Conservation (phyloP, 2,888 invertebrate genomes). For the Stramonita haemastoma region DNA sequence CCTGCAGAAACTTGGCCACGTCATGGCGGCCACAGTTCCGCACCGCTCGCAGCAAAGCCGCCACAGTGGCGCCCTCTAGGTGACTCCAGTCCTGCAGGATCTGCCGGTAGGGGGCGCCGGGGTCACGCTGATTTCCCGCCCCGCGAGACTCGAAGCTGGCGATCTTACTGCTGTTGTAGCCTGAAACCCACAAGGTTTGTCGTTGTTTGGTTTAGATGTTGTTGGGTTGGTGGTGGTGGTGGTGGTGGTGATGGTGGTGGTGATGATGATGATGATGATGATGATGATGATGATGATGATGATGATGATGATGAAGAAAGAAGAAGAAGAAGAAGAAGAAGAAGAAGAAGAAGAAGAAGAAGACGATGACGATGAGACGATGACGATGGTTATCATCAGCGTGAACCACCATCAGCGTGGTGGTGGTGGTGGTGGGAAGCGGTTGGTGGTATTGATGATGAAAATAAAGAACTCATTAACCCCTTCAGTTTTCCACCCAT, state of each 20-base stretch:
- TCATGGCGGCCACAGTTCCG: constrained; percentile 64
- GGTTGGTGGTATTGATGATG: too few relatives aligned
- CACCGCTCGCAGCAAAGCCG: constrained; percentile 60
- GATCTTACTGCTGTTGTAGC: constrained; percentile 60
- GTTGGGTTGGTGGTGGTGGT: not conserved
- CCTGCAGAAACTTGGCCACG: constrained; percentile 43
- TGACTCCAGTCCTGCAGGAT: constrained; percentile 65
- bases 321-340: too few relatives aligned
- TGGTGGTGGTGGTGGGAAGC: too few relatives aligned
- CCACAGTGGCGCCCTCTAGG: constrained; percentile 60
- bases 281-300: not conserved
- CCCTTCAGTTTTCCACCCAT: too few relatives aligned
- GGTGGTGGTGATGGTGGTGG: not conserved
- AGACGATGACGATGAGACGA: not conserved
- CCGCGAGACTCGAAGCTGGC: constrained; percentile 53
- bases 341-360: not conserved
- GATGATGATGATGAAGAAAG: too few relatives aligned
- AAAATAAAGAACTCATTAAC: too few relatives aligned
- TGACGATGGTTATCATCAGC: not conserved
- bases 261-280: not conserved
- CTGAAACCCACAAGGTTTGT: constrained; percentile 51
- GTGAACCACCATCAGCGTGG: too few relatives aligned
- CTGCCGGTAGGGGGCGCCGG: constrained; percentile 55
- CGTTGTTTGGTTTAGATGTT: not conserved
- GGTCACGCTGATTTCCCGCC: constrained; percentile 34